Base-by-base conservation (phyloP, 2,113 vertebrate species). In the Ciconia maguari region DNA sequence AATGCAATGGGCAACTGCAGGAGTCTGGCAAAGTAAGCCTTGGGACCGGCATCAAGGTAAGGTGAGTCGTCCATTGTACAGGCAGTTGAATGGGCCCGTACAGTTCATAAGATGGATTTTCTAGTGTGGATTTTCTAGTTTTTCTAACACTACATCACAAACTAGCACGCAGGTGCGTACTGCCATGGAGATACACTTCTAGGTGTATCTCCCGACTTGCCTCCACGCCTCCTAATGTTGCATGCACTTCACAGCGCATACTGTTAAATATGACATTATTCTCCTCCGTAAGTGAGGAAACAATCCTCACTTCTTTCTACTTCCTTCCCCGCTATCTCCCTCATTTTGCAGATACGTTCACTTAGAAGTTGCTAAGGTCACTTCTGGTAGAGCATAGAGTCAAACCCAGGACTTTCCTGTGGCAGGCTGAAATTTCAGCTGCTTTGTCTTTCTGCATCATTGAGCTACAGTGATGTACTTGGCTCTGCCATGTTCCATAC, bases 61-160 rank as follows among this genome's bases (percentile, higher is more conserved):
- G 34, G 18, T 8, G 42, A 60, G 21, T 66, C 46, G 25, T 29
- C 51, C 19, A 8, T 61, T 1, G 1, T 27, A 58, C 13, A 84
- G 65, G 48, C 44, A 57, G 36, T 10, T 80, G 58, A 58, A 81
- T 21, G 76, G 54, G 29, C 15, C n/a, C 0, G 0, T 65, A 46
- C 0, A 0, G 13, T 42, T 76, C 15, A 1, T 49, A 60, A 48
- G 17, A 38, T 32, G 44, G 38, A 76, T 71, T 72, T 87, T 10
- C 36, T 61, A 5, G 10, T 49, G 17, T 34, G 48, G 36, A 75
- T 70, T 75, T 60, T 36, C 34, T n/a, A 16, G 15, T 38, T 61
- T 38, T 26, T 61, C 60, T 62, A 78, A 57, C 2, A 0, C 49
- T 76, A 5, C 20, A n/a, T 61, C 52, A 51, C 30, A 93, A 80